Evolutionary conservation across 2,113 vertebrate genomes (phyloP).

Genomic region (Micronycteris hirsuta): DNA sequence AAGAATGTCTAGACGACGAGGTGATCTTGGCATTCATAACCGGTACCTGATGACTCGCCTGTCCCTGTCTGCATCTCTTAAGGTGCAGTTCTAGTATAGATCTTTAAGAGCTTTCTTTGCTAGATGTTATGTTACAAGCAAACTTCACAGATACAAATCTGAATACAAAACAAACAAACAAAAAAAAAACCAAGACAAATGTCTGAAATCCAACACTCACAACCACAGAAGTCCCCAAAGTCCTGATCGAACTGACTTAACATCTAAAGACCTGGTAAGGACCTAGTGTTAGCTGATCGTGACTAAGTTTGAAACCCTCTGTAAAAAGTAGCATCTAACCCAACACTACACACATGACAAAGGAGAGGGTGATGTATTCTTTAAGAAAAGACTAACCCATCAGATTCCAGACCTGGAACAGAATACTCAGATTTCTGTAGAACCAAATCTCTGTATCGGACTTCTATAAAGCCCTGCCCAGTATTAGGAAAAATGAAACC

Average conservation of each 20-base stretch:
- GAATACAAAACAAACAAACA: background rate
- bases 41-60: background rate
- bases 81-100: background rate
- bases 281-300: background rate
- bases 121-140: background rate
- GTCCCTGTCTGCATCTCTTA: background rate
- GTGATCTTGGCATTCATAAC: background rate
- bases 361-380: background rate
- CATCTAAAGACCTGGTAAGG: background rate
- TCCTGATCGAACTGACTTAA: background rate
- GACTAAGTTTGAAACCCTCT: background rate
- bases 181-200: background rate
- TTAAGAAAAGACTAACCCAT: background rate
- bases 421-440: background rate
- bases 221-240: constrained; percentile 2
- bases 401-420: background rate
- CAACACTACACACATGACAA: background rate
- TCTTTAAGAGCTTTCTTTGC: background rate
- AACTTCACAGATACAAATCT: background rate
- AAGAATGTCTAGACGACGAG: background rate
- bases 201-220: background rate
- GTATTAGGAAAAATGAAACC: background rate
- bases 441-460: background rate
- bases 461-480: background rate
- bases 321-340: background rate